Evolutionary conservation across 2,797 vertebrate species (phyloP).

Genomic region (Cossypha heuglini): DNA sequence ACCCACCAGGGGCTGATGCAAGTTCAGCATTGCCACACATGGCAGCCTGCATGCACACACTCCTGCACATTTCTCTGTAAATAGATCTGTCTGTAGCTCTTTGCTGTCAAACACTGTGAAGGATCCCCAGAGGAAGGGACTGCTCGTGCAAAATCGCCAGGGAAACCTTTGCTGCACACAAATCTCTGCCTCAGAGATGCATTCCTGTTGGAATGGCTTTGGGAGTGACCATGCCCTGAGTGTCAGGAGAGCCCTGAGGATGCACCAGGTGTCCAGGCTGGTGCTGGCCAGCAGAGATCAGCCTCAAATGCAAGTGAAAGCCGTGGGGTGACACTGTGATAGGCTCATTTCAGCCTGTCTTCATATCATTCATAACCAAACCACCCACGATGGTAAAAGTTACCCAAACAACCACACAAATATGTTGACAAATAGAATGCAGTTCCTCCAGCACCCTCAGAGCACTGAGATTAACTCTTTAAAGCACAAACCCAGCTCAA

Average conservation of each 20-base stretch:
- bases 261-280: not conserved
- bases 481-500: not conserved
- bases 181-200: not conserved
- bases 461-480: not conserved
- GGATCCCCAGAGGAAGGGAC: not conserved
- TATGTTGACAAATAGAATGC: not conserved
- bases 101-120: not conserved
- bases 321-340: not conserved
- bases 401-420: not conserved
- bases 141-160: not conserved
- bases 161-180: not conserved
- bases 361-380: not conserved
- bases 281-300: not conserved
- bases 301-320: slow-evolving; percentile 7
- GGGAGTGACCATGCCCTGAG: not conserved
- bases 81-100: not conserved
- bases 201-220: not conserved
- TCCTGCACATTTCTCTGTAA: not conserved
- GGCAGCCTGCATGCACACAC: not conserved
- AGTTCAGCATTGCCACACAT: not conserved
- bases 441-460: not conserved
- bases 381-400: not conserved
- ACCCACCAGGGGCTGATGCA: not conserved
- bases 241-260: not conserved
- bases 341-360: not conserved